phyloP scores from a whole-genome alignment of 1,140 invertebrate species.

The Formica selysi region DNA sequence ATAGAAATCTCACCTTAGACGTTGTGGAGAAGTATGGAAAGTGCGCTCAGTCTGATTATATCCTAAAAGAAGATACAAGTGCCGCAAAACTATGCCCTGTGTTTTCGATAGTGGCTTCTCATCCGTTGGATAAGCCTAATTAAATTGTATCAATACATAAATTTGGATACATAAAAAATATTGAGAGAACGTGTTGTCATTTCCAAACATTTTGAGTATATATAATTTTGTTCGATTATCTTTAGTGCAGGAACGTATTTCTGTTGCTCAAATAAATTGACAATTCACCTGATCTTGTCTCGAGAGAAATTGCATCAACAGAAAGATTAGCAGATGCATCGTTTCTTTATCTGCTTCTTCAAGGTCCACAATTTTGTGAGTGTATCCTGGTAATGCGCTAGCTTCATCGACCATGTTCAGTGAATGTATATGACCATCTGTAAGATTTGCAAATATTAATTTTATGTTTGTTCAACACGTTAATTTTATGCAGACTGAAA shows the following conservation, averaged over 20 bases:
- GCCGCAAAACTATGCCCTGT: conserved; percentile 95
- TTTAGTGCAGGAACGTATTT: too few relatives aligned
- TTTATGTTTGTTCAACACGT: background rate
- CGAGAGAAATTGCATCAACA: conserved; percentile 98
- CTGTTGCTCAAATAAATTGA: conserved; percentile 17
- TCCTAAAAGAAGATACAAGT: conserved; percentile 97
- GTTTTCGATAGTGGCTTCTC: conserved; percentile 93
- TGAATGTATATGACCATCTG: conserved; percentile 93
- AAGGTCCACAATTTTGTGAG: conserved; percentile 94
- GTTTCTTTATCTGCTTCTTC: conserved; percentile 98
- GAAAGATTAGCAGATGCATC: conserved; percentile 97
- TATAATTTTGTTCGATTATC: too few relatives aligned
- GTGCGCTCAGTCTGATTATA: conserved; percentile 96
- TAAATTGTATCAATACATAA: conserved; percentile 22
- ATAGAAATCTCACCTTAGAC: conserved; percentile 89
- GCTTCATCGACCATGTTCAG: conserved; percentile 90
- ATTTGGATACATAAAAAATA: background rate
- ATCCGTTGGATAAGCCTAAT: conserved; percentile 92
- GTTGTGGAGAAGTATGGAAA: conserved; percentile 96
- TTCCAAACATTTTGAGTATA: background rate
- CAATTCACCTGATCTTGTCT: conserved; percentile 90
- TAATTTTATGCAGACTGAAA: background rate
- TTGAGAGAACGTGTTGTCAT: background rate
- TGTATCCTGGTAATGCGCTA: conserved; percentile 89
- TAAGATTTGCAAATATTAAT: conserved; percentile 68